Evolutionary conservation across 2,888 invertebrate species (phyloP).

Genomic region (Rotaria sp.): DNA sequence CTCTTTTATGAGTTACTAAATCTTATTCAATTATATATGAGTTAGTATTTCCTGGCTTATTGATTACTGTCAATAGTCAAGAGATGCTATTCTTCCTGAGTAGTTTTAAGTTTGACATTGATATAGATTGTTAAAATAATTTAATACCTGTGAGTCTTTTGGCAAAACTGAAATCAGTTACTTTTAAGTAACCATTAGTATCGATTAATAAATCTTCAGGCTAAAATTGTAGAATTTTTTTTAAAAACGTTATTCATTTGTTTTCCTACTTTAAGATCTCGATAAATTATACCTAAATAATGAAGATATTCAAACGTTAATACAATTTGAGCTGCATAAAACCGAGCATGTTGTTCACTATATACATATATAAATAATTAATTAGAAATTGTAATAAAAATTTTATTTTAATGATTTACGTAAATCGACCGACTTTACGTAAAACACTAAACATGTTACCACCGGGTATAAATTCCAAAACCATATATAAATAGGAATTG

Average conservation of each 20-base stretch:
- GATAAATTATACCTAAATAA: conserved; percentile 94
- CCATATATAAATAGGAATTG: conserved; percentile 99
- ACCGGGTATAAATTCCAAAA: conserved; percentile 95
- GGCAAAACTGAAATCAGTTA: conserved; percentile 95
- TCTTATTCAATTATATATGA: too few species aligned
- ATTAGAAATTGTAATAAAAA: neutral
- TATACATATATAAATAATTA: neutral
- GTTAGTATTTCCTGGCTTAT: too few species aligned
- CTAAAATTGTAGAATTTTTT: conserved; percentile 52
- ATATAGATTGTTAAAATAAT: too few species aligned
- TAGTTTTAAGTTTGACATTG: too few species aligned
- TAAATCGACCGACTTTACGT: conserved; percentile 87
- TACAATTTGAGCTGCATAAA: conserved; percentile 98
- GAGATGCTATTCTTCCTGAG: too few species aligned
- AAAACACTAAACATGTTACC: conserved; percentile 99
- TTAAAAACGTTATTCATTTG: neutral
- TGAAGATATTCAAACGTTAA: conserved; percentile 98
- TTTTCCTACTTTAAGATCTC: conserved; percentile 65
- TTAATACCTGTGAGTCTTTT: conserved; percentile 84
- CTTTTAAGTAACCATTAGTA: conserved; percentile 16
- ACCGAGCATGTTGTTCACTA: conserved; percentile 93
- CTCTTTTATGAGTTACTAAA: too few species aligned
- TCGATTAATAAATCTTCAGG: conserved; percentile 25
- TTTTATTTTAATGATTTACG: conserved; percentile 49
- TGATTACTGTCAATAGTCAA: too few species aligned